These are phyloP conservation scores for Ameiurus melas DNA, from an alignment of 2,113 vertebrate genomes.

Conservation along the genomic window DNA sequence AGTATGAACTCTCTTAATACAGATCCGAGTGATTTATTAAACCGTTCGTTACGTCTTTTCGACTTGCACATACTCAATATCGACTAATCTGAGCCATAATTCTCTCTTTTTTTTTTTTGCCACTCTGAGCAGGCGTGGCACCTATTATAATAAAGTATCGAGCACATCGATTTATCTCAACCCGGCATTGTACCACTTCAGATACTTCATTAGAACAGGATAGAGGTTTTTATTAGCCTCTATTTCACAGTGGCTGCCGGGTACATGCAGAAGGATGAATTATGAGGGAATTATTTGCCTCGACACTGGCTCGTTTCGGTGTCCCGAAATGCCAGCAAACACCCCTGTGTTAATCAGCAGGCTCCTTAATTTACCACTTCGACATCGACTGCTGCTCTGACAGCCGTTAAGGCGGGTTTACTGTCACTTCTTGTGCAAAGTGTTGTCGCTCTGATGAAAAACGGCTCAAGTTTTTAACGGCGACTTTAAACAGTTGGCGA, in stretches of 20 bases:
- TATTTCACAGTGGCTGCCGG: constrained; percentile 60
- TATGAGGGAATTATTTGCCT: constrained; percentile 60
- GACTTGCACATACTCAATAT: constrained; percentile 51
- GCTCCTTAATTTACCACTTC: constrained; percentile 39
- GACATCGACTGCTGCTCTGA: background rate
- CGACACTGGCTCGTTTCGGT: background rate
- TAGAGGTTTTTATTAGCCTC: constrained; percentile 69
- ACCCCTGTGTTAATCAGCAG: constrained; percentile 39
- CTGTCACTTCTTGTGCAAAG: background rate
- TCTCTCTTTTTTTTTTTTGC: constrained; percentile 52
- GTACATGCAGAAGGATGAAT: constrained; percentile 61
- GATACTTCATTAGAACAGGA: constrained; percentile 65
- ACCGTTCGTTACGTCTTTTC: background rate
- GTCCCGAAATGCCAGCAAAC: constrained; percentile 37
- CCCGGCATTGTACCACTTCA: constrained; percentile 59
- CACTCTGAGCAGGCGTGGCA: constrained; percentile 44
- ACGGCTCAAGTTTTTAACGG: background rate
- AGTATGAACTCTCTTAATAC: background rate
- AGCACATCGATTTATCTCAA: constrained; percentile 47
- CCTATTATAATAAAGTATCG: constrained; percentile 62
- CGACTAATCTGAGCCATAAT: constrained; percentile 62
- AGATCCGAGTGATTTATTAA: background rate
- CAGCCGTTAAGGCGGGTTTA: constrained; percentile 15
- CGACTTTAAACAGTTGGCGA: background rate
- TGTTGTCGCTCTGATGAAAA: background rate